These are phyloP conservation scores for Panthera uncia DNA, from an alignment of 2,113 vertebrate species.

Conservation along the genomic window DNA sequence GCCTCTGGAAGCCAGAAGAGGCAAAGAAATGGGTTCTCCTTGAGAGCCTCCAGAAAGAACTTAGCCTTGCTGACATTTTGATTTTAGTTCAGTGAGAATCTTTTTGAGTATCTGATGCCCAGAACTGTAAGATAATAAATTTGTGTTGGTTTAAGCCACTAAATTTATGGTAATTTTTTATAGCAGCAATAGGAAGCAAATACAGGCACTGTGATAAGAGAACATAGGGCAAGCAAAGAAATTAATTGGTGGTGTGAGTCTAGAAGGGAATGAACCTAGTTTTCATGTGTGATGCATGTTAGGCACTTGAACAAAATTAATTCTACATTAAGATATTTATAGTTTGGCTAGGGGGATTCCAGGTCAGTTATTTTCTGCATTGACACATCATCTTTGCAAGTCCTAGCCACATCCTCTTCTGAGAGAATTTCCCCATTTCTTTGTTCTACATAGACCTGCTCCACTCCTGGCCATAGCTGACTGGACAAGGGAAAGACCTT, in stretches of 20 bases:
- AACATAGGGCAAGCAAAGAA: not conserved
- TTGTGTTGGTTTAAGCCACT: not conserved
- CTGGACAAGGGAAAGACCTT: not conserved
- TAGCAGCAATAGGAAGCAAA: not conserved
- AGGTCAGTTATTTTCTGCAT: not conserved
- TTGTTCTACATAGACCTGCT: not conserved
- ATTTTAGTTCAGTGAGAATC: not conserved
- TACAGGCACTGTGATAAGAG: not conserved
- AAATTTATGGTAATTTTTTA: not conserved
- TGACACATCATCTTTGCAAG: not conserved
- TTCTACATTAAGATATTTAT: not conserved
- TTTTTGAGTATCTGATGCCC: not conserved
- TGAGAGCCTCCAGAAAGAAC: not conserved
- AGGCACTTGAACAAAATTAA: not conserved
- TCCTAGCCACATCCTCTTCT: not conserved
- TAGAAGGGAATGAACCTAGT: too few relatives aligned
- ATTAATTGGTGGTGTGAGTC: not conserved
- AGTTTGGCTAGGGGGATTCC: not conserved
- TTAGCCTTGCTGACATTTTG: not conserved
- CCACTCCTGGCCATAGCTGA: not conserved
- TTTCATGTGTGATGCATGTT: not conserved
- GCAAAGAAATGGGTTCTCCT: not conserved
- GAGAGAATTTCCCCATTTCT: not conserved
- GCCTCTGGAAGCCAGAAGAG: not conserved
- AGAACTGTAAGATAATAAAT: not conserved